Evolutionary conservation across 1,140 invertebrate species (phyloP).

Genomic region (Harpegnathos saltator): DNA sequence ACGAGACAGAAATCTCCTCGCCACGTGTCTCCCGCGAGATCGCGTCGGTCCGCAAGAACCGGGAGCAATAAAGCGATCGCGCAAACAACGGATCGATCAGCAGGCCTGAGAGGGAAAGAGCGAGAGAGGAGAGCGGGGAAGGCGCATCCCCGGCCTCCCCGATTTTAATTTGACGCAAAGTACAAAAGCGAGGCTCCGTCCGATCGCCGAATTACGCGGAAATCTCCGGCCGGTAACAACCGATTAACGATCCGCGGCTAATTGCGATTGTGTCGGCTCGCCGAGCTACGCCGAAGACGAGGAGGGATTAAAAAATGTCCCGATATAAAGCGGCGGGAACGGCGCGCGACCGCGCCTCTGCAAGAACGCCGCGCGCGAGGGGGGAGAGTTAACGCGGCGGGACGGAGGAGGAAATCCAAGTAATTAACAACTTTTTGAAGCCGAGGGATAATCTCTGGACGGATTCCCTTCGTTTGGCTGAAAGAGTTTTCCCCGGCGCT

Average conservation of each 20-base stretch:
- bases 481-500: constrained; percentile 85
- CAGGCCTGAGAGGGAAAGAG: not conserved
- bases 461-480: constrained; percentile 86
- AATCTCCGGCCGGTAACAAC: constrained; percentile 71
- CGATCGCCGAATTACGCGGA: constrained; percentile 70
- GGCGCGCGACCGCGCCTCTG: constrained; percentile 53
- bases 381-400: constrained; percentile 71
- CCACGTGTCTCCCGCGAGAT: no score
- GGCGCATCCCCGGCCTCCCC: not conserved
- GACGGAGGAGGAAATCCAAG: constrained; percentile 83
- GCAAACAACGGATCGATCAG: constrained; percentile 3
- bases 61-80: constrained; percentile 31
- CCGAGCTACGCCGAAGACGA: constrained; percentile 65
- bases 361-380: constrained; percentile 70
- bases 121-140: not conserved
- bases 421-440: constrained; percentile 87
- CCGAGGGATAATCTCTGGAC: constrained; percentile 85
- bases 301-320: constrained; percentile 77
- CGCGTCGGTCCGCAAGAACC: not conserved
- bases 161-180: constrained; percentile 62
- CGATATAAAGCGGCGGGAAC: constrained; percentile 73
- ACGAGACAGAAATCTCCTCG: no score
- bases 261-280: constrained; percentile 75
- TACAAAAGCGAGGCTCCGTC: constrained; percentile 33
- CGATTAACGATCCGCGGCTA: constrained; percentile 77